Percentiles rank a stretch among this genome's conserved stretches.
Conservation (phyloP, 2,113 vertebrate species). For the Promerops cafer region DNA sequence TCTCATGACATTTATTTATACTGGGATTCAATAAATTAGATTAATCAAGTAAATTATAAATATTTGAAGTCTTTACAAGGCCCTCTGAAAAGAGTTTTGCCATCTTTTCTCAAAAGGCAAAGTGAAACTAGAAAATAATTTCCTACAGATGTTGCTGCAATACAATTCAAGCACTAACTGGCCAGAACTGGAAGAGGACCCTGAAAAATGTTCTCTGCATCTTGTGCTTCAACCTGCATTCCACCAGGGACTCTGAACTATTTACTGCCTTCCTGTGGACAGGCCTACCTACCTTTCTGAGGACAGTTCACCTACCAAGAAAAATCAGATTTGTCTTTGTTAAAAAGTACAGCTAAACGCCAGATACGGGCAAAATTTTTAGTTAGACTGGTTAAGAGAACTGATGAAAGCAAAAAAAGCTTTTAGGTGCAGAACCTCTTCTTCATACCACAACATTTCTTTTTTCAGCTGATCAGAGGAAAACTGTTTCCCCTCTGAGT, state of each 20-base stretch:
- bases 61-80: background rate
- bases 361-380: background rate
- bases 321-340: background rate
- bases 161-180: background rate
- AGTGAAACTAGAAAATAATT: background rate
- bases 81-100: accelerated
- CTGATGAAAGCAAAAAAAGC: background rate
- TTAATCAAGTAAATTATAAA: background rate
- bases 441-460: accelerated
- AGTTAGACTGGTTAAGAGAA: background rate
- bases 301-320: background rate
- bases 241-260: background rate
- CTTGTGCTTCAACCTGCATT: accelerated
- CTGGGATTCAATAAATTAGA: background rate
- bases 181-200: background rate
- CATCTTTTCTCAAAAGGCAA: accelerated
- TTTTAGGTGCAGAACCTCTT: background rate
- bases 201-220: background rate
- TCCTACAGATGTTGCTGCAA: background rate
- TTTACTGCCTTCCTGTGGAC: background rate
- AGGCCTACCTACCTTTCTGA: background rate
- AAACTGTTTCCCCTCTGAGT: background rate
- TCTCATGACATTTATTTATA: too few relatives aligned
- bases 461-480: background rate
- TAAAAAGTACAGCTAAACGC: background rate